Evolutionary conservation across 2,888 invertebrate species (phyloP).

Genomic region (Pediacus dermestoides): DNA sequence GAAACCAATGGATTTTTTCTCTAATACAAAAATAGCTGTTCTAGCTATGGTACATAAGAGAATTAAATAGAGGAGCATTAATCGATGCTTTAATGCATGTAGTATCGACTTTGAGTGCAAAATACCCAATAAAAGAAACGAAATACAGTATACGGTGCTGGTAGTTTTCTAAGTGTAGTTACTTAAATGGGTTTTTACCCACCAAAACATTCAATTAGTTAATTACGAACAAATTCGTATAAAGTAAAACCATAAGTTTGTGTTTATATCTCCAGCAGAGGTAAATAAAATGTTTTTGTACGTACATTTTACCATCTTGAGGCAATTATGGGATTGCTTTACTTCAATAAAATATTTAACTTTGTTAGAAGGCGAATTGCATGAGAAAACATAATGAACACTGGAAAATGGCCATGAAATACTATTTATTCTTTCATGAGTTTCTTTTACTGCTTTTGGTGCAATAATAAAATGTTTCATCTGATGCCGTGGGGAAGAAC

Average conservation of each 20-base stretch:
- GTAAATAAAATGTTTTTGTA: constrained; percentile 27
- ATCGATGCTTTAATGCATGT: too few species aligned
- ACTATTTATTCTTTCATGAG: constrained; percentile 35
- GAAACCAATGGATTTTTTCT: too few species aligned
- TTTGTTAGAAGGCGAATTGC: constrained; percentile 36
- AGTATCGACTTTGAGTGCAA: too few species aligned
- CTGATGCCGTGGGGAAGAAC: constrained; percentile 9
- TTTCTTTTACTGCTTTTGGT: constrained; percentile 30
- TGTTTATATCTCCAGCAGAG: constrained; percentile 27
- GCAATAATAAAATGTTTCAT: constrained; percentile 29
- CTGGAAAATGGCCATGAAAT: constrained; percentile 35
- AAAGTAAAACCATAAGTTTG: constrained; percentile 28
- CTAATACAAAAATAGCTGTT: too few species aligned
- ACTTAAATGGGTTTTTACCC: too few species aligned
- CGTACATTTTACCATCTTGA: constrained; percentile 26
- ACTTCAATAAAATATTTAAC: constrained; percentile 40
- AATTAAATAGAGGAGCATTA: constrained; percentile 1
- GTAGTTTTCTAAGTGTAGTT: too few species aligned
- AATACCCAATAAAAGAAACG: too few species aligned
- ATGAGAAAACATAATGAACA: constrained; percentile 36
- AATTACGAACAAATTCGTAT: constrained; percentile 32
- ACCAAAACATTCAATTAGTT: constrained; percentile 32
- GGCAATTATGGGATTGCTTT: constrained; percentile 41
- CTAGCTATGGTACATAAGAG: too few species aligned
- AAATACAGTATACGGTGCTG: too few species aligned